Evolutionary conservation across 1,140 invertebrate genomes (phyloP).

Genomic region (Drosophila albomicans): DNA sequence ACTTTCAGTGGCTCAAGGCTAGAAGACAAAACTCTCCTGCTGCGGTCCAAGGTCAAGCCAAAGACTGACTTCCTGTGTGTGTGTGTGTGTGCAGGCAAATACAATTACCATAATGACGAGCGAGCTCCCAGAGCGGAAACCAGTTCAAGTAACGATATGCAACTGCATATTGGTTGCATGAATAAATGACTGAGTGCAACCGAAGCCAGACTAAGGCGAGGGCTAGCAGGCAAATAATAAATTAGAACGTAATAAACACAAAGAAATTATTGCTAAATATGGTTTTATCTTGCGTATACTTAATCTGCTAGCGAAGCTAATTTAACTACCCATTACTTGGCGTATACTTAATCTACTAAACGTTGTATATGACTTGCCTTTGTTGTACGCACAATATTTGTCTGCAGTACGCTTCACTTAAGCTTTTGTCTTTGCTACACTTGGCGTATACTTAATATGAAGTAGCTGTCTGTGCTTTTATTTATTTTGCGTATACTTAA

Average conservation of each 20-base stretch:
- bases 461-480: neutral
- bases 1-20: conserved; percentile 62
- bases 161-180: conserved; percentile 32
- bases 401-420: neutral
- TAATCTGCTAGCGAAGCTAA: no score
- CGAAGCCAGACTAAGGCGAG: neutral
- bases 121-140: conserved; percentile 9
- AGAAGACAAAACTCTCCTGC: conserved; percentile 18
- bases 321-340: no score
- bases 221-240: neutral
- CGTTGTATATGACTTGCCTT: neutral
- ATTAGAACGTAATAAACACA: neutral
- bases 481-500: neutral
- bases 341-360: neutral
- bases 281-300: no score
- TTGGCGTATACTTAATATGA: conserved; percentile 3
- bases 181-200: neutral
- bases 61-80: neutral
- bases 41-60: conserved; percentile 29
- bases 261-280: no score
- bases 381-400: no score
- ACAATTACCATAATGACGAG: conserved; percentile 37
- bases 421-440: neutral
- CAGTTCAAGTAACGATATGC: conserved; percentile 23
- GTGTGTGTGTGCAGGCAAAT: conserved; percentile 8